These are phyloP conservation scores for Epicauta chinensis DNA, from an alignment of 1,140 invertebrate species.

Conservation along the genomic window DNA sequence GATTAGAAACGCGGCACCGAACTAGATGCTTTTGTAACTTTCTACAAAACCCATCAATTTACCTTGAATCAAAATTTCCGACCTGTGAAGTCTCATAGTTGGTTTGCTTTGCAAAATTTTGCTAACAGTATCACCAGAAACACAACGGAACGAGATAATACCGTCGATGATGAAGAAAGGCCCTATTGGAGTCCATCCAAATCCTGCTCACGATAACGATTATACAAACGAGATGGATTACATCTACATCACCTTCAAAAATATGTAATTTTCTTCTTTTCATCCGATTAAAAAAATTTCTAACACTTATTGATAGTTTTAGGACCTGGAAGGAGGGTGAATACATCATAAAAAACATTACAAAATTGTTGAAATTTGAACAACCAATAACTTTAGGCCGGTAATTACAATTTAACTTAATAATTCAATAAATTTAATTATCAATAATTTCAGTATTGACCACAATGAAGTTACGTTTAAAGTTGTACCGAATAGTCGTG, in stretches of 20 bases:
- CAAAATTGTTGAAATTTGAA: constrained; percentile 54
- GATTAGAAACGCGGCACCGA: too few relatives aligned
- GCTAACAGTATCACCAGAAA: not conserved
- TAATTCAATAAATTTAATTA: constrained; percentile 2
- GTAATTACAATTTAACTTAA: too few relatives aligned
- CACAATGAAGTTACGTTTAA: constrained; percentile 75
- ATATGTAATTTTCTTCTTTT: constrained; percentile 46
- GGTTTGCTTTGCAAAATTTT: constrained; percentile 15
- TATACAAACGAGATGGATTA: constrained; percentile 63
- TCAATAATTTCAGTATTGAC: constrained; percentile 54
- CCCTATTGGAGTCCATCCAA: constrained; percentile 35
- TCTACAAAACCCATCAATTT: too few relatives aligned
- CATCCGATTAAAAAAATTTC: not conserved
- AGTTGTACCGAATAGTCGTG: constrained; percentile 64
- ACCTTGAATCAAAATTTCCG: too few relatives aligned
- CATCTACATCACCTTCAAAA: constrained; percentile 61
- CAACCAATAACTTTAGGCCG: constrained; percentile 30
- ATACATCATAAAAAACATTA: constrained; percentile 51
- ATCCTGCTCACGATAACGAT: constrained; percentile 44
- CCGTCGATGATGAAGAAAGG: constrained; percentile 47
- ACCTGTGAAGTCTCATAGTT: too few relatives aligned
- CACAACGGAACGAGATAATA: not conserved
- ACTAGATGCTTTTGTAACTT: too few relatives aligned
- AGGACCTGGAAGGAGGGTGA: constrained; percentile 51
- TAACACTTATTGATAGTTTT: constrained; percentile 35